These are phyloP conservation scores for Lissonota sp. DNA, from an alignment of 2,888 invertebrate genomes.

Conservation along the genomic window DNA sequence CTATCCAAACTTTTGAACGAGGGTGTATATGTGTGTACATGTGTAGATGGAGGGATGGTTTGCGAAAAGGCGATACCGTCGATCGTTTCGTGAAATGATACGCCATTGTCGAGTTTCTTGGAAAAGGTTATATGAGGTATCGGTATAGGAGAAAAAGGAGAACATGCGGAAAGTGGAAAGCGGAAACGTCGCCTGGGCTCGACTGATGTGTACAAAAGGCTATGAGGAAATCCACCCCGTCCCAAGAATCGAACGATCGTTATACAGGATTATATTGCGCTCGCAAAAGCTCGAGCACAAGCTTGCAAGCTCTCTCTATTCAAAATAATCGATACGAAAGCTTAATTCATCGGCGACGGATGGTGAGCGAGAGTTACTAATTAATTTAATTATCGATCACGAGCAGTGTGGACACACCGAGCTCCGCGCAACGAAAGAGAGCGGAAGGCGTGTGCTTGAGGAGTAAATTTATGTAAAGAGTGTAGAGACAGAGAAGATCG, in stretches of 20 bases:
- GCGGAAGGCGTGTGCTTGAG: background rate
- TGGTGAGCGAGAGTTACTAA: slow-evolving; percentile 30
- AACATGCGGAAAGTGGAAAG: slow-evolving; percentile 4
- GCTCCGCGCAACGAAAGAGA: background rate
- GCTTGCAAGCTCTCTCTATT: background rate
- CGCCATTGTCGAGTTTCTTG: background rate
- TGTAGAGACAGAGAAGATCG: background rate
- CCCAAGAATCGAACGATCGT: too few species aligned
- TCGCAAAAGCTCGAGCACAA: background rate
- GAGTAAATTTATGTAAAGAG: slow-evolving; percentile 1
- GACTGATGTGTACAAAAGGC: background rate
- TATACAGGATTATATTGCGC: background rate
- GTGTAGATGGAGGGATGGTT: background rate
- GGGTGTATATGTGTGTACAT: background rate
- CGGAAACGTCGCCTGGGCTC: slow-evolving; percentile 3
- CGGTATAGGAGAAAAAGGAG: background rate
- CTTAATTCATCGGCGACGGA: slow-evolving; percentile 46
- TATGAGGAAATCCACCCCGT: too few species aligned
- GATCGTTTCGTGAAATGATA: slow-evolving; percentile 37
- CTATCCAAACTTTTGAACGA: background rate
- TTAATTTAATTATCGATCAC: slow-evolving; percentile 49
- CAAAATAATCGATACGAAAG: slow-evolving; percentile 47
- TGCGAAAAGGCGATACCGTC: background rate
- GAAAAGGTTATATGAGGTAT: background rate
- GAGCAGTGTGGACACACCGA: slow-evolving; percentile 9